phyloP scores from a whole-genome alignment of 2,888 invertebrate species.

The Chrysolina oricalcia region DNA sequence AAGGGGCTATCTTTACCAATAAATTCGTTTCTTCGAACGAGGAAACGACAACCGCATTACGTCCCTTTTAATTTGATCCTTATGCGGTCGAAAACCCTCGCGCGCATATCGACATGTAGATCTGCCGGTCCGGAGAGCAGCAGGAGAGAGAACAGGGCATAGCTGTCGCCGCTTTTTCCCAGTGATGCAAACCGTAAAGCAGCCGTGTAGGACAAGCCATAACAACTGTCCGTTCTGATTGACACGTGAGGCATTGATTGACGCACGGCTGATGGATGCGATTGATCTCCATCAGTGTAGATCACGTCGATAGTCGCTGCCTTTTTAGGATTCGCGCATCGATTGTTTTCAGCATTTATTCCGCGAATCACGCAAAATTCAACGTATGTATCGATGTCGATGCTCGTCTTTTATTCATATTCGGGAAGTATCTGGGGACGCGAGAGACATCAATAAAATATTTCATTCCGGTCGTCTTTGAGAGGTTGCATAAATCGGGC shows the following conservation, averaged over 20 bases:
- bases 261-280: constrained; percentile 70
- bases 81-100: constrained; percentile 50
- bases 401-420: constrained; percentile 43
- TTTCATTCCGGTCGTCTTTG: constrained; percentile 16
- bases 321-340: constrained; percentile 63
- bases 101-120: constrained; percentile 56
- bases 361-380: constrained; percentile 47
- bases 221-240: constrained; percentile 65
- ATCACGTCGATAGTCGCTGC: constrained; percentile 67
- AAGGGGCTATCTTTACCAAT: background rate
- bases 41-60: constrained; percentile 17
- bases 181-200: constrained; percentile 64
- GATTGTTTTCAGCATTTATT: constrained; percentile 59
- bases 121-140: constrained; percentile 41
- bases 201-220: constrained; percentile 68
- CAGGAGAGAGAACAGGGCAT: constrained; percentile 43
- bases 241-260: constrained; percentile 72
- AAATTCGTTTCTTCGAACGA: constrained; percentile 11
- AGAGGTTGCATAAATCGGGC: background rate
- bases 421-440: constrained; percentile 16
- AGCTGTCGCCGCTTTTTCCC: constrained; percentile 35
- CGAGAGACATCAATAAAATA: constrained; percentile 31
- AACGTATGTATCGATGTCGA: constrained; percentile 28
- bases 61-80: constrained; percentile 51
- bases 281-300: constrained; percentile 73